Conservation (phyloP, 2,888 invertebrate genomes). For the Tiliacea aurago region DNA sequence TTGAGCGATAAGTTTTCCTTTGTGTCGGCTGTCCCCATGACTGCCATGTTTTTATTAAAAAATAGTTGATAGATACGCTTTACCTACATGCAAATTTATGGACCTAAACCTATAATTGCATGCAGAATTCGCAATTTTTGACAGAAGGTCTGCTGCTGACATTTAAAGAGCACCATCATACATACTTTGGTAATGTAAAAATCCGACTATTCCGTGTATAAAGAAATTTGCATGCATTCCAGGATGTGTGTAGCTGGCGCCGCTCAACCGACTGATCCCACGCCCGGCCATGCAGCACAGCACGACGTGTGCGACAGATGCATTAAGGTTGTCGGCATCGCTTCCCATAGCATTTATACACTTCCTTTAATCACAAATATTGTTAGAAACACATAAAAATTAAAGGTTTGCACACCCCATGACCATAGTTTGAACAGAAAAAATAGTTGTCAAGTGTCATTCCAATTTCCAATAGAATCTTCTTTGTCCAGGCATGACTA, state of each 20-base stretch:
- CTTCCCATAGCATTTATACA: slow-evolving; percentile 74
- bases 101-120: too few species aligned
- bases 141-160: neutral
- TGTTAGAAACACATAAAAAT: slow-evolving; percentile 36
- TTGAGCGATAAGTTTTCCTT: too few species aligned
- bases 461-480: slow-evolving; percentile 35
- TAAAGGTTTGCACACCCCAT: slow-evolving; percentile 23
- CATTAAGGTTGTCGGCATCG: slow-evolving; percentile 76
- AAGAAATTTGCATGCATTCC: slow-evolving; percentile 86
- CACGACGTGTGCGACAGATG: slow-evolving; percentile 81
- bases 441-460: slow-evolving; percentile 50
- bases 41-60: too few species aligned
- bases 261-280: slow-evolving; percentile 65
- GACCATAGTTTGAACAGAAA: slow-evolving; percentile 33
- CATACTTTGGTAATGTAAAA: slow-evolving; percentile 76
- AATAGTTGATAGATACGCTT: too few species aligned
- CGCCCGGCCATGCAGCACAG: slow-evolving; percentile 79
- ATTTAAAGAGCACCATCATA: slow-evolving; percentile 16
- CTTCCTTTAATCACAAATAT: slow-evolving; percentile 29
- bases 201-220: slow-evolving; percentile 82
- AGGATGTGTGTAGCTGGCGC: slow-evolving; percentile 77
- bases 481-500: neutral
- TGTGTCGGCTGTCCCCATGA: too few species aligned
- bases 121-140: neutral
- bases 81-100: too few species aligned